Evolutionary conservation across 1,140 invertebrate genomes (phyloP).

Genomic region (Aleiodes sp.): DNA sequence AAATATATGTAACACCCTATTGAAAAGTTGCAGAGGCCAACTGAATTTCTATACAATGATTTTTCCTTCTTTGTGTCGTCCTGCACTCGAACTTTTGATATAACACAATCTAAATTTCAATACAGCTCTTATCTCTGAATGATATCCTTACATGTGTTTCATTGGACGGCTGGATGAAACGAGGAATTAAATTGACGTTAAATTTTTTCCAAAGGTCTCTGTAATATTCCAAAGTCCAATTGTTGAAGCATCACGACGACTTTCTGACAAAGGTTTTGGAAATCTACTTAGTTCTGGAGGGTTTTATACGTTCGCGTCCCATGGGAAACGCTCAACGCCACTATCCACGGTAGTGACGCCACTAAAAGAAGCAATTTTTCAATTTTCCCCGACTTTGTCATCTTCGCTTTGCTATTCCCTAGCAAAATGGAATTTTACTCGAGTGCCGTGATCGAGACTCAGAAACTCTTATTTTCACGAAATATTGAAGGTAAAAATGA

Average conservation of each 20-base stretch:
- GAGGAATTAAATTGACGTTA: constrained; percentile 44
- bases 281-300: constrained; percentile 56
- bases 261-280: constrained; percentile 49
- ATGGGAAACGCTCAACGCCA: constrained; percentile 37
- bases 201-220: constrained; percentile 38
- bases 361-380: constrained; percentile 61
- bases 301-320: constrained; percentile 41
- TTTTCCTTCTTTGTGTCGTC: too few relatives aligned
- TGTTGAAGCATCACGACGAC: constrained; percentile 34
- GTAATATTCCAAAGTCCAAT: constrained; percentile 21
- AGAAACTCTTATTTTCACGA: constrained; percentile 22
- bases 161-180: not conserved
- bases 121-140: not conserved
- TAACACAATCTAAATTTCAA: too few relatives aligned
- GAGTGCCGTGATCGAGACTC: constrained; percentile 39
- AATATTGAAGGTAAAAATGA: too few relatives aligned
- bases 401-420: constrained; percentile 63
- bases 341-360: constrained; percentile 36
- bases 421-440: constrained; percentile 63
- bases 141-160: not conserved
- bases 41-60: not conserved
- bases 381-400: constrained; percentile 66
- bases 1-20: not conserved
- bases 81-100: too few relatives aligned
- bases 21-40: too few relatives aligned